Percentiles rank a stretch among this genome's conserved stretches.
These are phyloP conservation scores for Acanthiza pusilla DNA, from an alignment of 2,797 vertebrate genomes.

Conservation along the genomic window DNA sequence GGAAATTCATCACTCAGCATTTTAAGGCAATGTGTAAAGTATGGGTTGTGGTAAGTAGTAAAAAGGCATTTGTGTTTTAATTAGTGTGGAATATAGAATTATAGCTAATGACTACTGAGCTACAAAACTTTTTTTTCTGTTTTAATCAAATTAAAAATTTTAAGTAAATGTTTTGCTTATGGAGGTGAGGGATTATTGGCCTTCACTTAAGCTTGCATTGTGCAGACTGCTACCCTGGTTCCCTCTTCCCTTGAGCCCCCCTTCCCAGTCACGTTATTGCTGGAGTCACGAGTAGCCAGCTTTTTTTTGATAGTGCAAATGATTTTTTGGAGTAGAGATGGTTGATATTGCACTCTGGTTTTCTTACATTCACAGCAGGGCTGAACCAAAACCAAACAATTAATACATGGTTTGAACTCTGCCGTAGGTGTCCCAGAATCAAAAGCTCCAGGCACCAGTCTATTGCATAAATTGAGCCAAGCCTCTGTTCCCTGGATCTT, in stretches of 20 bases:
- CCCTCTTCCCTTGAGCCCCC: background rate
- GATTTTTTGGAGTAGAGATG: background rate
- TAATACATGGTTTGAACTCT: background rate
- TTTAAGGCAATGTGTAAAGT: background rate
- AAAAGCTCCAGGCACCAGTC: background rate
- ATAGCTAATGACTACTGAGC: background rate
- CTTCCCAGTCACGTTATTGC: background rate
- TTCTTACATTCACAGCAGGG: background rate
- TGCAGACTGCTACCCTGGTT: background rate
- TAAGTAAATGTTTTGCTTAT: background rate
- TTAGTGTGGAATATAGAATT: background rate
- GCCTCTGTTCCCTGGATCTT: background rate
- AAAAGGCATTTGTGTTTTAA: background rate
- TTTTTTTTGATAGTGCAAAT: background rate
- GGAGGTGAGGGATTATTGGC: background rate
- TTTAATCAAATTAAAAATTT: background rate
- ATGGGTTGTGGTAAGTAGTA: background rate
- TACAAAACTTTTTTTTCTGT: background rate
- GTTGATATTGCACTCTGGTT: background rate
- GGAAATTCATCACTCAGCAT: background rate
- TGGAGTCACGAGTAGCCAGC: background rate
- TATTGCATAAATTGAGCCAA: rapidly evolving
- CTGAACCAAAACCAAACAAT: background rate
- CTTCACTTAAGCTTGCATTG: background rate
- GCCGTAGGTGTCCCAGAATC: background rate